phyloP scores from a whole-genome alignment of 2,797 vertebrate species.

The Lemur catta region DNA sequence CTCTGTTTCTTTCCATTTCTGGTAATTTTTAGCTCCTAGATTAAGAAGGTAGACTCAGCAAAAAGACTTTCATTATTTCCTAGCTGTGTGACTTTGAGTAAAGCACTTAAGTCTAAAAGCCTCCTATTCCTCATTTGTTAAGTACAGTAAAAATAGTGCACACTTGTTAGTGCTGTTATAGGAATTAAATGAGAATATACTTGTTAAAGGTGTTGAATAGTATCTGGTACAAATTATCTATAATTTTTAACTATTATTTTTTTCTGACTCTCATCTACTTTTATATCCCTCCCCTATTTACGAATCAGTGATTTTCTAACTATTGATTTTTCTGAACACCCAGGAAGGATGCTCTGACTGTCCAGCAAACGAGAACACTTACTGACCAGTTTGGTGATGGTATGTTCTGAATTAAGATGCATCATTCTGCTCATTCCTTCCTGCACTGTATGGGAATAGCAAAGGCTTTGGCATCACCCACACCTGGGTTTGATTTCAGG shows the following conservation, averaged over 20 bases:
- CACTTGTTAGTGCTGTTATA: not conserved
- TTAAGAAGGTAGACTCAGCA: not conserved
- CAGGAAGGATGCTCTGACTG: not conserved
- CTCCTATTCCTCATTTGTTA: not conserved
- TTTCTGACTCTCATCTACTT: not conserved
- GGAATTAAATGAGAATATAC: conserved; percentile 18
- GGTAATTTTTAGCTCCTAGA: not conserved
- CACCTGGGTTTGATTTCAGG: not conserved
- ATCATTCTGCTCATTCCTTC: not conserved
- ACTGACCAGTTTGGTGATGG: not conserved
- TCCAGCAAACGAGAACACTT: not conserved
- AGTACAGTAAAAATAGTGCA: not conserved
- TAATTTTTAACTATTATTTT: not conserved
- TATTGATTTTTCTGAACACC: not conserved
- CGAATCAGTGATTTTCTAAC: not conserved
- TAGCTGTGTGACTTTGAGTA: not conserved
- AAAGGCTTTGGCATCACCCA: not conserved
- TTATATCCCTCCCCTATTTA: not conserved
- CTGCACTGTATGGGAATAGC: not conserved
- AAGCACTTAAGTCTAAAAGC: not conserved
- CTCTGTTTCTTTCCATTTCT: not conserved
- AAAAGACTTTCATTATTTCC: not conserved
- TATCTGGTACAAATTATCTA: not conserved
- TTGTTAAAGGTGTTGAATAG: not conserved
- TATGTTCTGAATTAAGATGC: not conserved